A percentile compares a stretch with the other conserved stretches of the same genome.
These are phyloP conservation scores for Erpornis zantholeuca DNA, from an alignment of 2,113 vertebrate genomes.

Conservation along the genomic window DNA sequence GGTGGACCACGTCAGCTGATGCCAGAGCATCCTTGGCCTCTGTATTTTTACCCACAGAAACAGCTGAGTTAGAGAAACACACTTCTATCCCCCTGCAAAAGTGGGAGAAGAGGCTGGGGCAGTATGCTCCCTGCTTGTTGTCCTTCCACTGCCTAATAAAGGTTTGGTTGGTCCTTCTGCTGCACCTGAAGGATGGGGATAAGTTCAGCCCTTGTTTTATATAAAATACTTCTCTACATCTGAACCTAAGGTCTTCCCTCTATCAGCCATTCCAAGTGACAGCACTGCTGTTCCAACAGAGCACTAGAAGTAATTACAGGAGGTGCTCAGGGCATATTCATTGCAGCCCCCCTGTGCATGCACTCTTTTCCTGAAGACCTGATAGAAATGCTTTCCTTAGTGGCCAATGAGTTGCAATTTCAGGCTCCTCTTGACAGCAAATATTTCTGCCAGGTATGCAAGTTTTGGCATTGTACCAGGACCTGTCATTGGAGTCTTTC, in stretches of 20 bases:
- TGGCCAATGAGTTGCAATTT: not conserved
- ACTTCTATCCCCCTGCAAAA: not conserved
- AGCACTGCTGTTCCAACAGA: not conserved
- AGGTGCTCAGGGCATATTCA: not conserved
- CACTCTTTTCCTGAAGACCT: not conserved
- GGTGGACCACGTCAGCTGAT: not conserved
- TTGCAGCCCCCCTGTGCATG: rapidly evolving
- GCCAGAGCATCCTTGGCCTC: not conserved
- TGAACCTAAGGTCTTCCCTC: not conserved
- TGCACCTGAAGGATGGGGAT: not conserved
- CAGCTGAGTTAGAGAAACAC: not conserved
- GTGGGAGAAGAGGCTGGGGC: not conserved
- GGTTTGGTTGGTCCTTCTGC: not conserved
- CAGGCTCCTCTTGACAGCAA: not conserved
- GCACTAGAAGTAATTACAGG: not conserved
- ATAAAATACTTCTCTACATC: not conserved
- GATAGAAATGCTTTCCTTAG: not conserved
- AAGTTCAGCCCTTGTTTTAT: not conserved
- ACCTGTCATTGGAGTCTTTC: not conserved
- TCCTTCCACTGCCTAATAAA: not conserved
- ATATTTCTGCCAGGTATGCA: not conserved
- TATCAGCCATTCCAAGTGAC: not conserved
- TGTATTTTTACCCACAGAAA: not conserved
- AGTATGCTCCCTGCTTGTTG: not conserved
- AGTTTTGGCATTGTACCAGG: not conserved